Conservation (phyloP, 1,140 invertebrate species). For the Ctenoplectra terminalis region DNA sequence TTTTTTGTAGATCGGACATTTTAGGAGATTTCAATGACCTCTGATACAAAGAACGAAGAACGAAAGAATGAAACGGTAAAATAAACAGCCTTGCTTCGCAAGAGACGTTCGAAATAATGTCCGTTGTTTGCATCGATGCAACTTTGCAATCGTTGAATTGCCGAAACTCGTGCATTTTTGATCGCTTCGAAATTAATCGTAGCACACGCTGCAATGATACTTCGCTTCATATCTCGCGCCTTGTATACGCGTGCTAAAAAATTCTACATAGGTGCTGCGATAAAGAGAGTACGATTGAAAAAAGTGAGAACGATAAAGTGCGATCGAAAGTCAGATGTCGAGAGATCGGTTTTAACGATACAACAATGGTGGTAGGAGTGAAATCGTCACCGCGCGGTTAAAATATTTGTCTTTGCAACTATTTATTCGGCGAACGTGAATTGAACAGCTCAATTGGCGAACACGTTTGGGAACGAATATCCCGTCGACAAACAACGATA, state of each 20-base stretch:
- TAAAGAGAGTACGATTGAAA: not conserved
- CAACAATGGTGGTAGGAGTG: not conserved
- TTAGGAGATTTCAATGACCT: no score
- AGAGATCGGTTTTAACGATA: conserved; percentile 19
- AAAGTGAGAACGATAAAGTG: not conserved
- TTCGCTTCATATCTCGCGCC: not conserved
- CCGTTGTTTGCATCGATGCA: not conserved
- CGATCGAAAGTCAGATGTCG: conserved; percentile 28
- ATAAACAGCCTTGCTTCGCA: no score
- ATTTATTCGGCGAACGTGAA: conserved; percentile 43
- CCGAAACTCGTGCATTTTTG: not conserved
- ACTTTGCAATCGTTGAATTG: not conserved
- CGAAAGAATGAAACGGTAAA: no score
- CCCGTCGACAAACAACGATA: conserved; percentile 17
- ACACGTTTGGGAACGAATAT: conserved; percentile 14
- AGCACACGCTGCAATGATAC: not conserved
- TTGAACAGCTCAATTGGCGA: conserved; percentile 34
- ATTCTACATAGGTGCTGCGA: no score
- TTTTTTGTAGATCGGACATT: no score
- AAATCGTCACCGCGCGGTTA: conserved; percentile 1
- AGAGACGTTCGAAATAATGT: not conserved
- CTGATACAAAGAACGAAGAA: no score
- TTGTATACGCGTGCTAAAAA: no score
- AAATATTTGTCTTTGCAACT: conserved; percentile 35
- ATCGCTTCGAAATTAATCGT: not conserved